phyloP scores from a whole-genome alignment of 1,140 invertebrate species.

The Zaprionus ghesquierei region DNA sequence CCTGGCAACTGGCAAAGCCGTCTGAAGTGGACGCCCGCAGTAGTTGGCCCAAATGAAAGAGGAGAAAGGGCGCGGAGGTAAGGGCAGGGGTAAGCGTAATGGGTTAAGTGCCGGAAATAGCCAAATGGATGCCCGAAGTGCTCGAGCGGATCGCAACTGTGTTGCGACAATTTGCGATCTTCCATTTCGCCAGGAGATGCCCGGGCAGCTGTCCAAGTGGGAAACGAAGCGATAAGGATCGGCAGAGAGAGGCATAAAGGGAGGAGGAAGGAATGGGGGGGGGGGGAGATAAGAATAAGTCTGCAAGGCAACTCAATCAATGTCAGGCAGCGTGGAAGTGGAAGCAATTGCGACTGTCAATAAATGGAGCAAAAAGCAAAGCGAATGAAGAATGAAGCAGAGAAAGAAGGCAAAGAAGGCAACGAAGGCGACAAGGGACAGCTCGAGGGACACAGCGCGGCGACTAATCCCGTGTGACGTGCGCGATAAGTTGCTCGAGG shows the following conservation, averaged over 20 bases:
- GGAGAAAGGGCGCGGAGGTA: neutral
- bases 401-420: neutral
- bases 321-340: conserved; percentile 38
- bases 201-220: conserved; percentile 17
- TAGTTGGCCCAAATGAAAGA: neutral
- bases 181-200: neutral
- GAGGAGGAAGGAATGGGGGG: conserved; percentile 10
- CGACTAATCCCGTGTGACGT: conserved; percentile 62
- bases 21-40: conserved; percentile 26
- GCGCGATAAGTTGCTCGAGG: conserved; percentile 43
- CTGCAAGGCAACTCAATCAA: conserved; percentile 61
- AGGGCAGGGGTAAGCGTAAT: conserved; percentile 10
- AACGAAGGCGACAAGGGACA: neutral
- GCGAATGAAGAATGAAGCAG: neutral
- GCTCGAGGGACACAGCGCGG: neutral
- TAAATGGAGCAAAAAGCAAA: conserved; percentile 58
- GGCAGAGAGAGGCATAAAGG: neutral
- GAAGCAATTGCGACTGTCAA: conserved; percentile 69
- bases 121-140: neutral
- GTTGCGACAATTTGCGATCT: neutral
- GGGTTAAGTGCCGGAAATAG: conserved; percentile 71
- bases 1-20: conserved; percentile 17
- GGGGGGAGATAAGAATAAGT: neutral
- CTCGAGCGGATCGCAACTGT: neutral
- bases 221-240: conserved; percentile 51